A percentile compares a stretch with the other conserved stretches of the same genome.
Evolutionary conservation across 2,888 invertebrate genomes (phyloP).

Genomic region (Drosophila lutescens): DNA sequence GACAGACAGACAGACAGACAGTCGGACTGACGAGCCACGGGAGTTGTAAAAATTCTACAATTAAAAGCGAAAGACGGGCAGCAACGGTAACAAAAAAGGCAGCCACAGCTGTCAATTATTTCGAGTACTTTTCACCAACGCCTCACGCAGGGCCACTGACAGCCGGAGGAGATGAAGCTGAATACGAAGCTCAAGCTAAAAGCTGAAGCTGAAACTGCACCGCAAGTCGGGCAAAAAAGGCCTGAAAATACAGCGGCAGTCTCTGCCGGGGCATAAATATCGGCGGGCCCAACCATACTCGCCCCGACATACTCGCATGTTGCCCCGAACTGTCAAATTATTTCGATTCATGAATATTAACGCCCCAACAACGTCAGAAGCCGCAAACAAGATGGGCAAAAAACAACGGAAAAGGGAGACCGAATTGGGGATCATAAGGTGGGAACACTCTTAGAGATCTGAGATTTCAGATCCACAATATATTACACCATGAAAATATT

Average conservation of each 20-base stretch:
- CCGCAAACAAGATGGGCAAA: constrained; percentile 47
- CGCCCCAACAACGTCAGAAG: constrained; percentile 64
- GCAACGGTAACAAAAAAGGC: constrained; percentile 75
- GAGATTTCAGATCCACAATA: background rate
- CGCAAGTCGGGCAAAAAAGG: constrained; percentile 20
- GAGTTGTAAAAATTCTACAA: constrained; percentile 75
- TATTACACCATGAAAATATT: background rate
- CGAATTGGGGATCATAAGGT: constrained; percentile 35
- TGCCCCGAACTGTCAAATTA: constrained; percentile 80
- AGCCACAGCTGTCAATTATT: constrained; percentile 81
- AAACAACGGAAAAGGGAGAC: constrained; percentile 13
- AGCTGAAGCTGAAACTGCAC: constrained; percentile 7
- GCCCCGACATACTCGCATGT: constrained; percentile 74
- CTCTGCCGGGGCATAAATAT: constrained; percentile 67
- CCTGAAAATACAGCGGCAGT: constrained; percentile 20
- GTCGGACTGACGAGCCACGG: constrained; percentile 45
- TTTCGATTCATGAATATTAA: constrained; percentile 81
- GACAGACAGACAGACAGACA: constrained; percentile 22
- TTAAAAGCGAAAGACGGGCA: constrained; percentile 63
- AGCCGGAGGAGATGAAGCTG: constrained; percentile 13
- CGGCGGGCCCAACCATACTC: constrained; percentile 37
- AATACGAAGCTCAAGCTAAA: constrained; percentile 4
- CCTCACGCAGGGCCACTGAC: constrained; percentile 73
- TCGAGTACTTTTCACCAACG: constrained; percentile 82
- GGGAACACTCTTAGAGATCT: constrained; percentile 5